phyloP scores from a whole-genome alignment of 2,797 vertebrate genomes.

The Enteromius afrohamiltoni region DNA sequence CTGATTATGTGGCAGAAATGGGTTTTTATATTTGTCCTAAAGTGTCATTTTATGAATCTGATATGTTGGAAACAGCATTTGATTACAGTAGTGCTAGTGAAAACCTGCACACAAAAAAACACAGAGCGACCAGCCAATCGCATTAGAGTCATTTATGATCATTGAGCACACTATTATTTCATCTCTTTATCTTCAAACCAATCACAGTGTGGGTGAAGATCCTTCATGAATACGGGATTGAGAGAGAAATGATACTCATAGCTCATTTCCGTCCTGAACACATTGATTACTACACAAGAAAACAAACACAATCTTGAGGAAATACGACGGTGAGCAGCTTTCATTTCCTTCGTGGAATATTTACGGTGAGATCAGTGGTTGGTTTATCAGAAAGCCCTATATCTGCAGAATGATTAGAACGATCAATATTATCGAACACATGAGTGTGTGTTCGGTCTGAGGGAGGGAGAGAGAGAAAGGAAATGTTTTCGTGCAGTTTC shows the following conservation, averaged over 20 bases:
- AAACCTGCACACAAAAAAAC: background rate
- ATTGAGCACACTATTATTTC: background rate
- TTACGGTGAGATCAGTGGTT: background rate
- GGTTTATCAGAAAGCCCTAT: background rate
- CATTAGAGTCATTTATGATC: background rate
- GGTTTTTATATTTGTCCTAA: background rate
- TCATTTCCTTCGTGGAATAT: constrained; percentile 3
- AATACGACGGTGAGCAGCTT: background rate
- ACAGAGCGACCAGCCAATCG: background rate
- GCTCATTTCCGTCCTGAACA: background rate
- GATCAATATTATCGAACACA: background rate
- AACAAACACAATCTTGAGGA: constrained; percentile 12
- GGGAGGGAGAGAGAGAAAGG: background rate
- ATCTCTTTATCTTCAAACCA: background rate
- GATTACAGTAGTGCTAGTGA: background rate
- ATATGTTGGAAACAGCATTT: background rate
- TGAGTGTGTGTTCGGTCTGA: background rate
- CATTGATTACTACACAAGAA: constrained; percentile 22
- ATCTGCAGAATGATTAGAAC: background rate
- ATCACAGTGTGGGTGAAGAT: background rate
- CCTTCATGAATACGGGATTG: background rate
- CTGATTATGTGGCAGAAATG: background rate
- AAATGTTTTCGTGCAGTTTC: background rate
- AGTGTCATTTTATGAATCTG: background rate
- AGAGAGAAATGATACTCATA: background rate